A percentile compares a stretch with the other conserved stretches of the same genome.
These are phyloP conservation scores for Nesogale talazaci DNA, from an alignment of 2,113 vertebrate species.

Conservation along the genomic window DNA sequence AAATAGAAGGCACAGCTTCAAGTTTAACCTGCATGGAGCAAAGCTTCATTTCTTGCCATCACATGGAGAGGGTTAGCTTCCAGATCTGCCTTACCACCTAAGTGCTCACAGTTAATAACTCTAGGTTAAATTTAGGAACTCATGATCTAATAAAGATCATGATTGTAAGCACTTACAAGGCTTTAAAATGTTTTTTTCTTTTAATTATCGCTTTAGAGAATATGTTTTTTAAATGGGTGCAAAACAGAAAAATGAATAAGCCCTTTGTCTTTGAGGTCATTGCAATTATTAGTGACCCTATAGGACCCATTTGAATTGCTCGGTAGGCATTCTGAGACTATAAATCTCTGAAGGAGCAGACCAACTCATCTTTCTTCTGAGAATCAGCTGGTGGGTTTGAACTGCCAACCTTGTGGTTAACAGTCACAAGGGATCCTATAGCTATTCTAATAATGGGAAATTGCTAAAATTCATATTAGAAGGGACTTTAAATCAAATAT, in stretches of 20 bases:
- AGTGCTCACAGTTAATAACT: conserved; percentile 3
- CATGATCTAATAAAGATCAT: background rate
- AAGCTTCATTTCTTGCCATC: background rate
- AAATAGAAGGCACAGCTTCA: background rate
- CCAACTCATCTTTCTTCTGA: too few species aligned
- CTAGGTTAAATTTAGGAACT: background rate
- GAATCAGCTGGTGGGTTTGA: too few species aligned
- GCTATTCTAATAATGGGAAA: background rate
- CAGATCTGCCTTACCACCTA: background rate
- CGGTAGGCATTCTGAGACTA: too few species aligned
- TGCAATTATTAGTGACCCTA: too few species aligned
- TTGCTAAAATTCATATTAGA: background rate
- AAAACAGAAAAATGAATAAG: too few species aligned
- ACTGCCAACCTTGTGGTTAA: too few species aligned
- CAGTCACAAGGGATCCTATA: background rate
- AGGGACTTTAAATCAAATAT: background rate
- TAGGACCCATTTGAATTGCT: too few species aligned
- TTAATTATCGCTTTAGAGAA: background rate
- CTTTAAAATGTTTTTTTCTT: background rate
- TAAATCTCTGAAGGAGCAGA: too few species aligned
- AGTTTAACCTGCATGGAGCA: background rate
- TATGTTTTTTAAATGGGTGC: background rate
- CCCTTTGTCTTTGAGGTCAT: too few species aligned
- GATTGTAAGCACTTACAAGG: background rate
- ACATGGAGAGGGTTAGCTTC: background rate